Conservation (phyloP, 2,113 vertebrate species). For the Penelope pileata region DNA sequence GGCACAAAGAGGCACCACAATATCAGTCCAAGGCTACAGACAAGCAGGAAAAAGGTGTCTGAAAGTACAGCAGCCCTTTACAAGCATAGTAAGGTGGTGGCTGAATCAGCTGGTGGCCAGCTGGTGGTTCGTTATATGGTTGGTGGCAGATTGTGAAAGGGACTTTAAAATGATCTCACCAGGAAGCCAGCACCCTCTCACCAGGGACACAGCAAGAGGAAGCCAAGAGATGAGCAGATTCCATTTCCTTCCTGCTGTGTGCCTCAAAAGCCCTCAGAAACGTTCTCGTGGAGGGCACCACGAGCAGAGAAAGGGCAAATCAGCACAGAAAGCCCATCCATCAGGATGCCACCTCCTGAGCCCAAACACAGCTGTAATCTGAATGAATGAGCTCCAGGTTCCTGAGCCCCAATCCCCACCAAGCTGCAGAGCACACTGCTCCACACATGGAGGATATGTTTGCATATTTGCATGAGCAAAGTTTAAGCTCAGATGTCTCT, state of each 20-base stretch:
- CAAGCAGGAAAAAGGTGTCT: background rate
- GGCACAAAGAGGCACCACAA: background rate
- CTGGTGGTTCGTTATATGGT: background rate
- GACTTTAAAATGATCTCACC: background rate
- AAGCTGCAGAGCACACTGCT: background rate
- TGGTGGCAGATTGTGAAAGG: background rate
- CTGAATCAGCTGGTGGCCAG: background rate
- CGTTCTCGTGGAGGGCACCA: background rate
- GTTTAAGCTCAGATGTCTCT: background rate
- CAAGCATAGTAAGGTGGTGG: background rate
- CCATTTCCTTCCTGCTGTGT: background rate
- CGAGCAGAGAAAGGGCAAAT: background rate
- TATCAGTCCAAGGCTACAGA: background rate
- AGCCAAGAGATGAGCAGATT: background rate
- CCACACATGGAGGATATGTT: background rate
- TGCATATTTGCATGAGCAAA: background rate
- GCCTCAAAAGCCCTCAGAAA: background rate
- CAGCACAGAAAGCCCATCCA: too few relatives aligned
- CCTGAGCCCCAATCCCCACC: background rate
- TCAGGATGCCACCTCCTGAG: background rate
- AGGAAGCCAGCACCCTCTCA: background rate
- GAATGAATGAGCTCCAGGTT: background rate
- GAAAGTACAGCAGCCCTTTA: background rate
- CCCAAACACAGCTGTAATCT: background rate
- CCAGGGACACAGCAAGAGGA: background rate